Conservation (phyloP, 2,797 vertebrate species). For the Sternarchorhynchus goeldii region DNA sequence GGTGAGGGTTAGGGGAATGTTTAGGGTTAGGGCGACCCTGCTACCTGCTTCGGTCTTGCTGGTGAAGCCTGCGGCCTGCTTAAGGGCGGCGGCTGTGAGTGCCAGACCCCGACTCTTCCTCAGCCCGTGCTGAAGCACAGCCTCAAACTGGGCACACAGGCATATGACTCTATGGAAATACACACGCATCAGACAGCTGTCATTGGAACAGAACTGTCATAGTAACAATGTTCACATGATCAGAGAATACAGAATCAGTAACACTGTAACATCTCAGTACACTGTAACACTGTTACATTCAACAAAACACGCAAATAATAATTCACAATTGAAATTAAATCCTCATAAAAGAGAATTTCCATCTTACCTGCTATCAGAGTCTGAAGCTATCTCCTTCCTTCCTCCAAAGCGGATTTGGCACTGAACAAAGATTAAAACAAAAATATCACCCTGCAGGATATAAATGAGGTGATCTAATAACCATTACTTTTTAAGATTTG, state of each 20-base stretch:
- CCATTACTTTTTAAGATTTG: not conserved
- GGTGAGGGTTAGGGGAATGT: not conserved
- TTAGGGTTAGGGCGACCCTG: not conserved
- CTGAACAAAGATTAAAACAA: slow-evolving; percentile 70
- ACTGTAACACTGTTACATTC: too few species aligned
- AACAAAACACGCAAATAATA: too few species aligned
- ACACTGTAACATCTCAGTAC: too few species aligned
- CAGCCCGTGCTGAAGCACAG: slow-evolving; percentile 93
- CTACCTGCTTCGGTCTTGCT: slow-evolving; percentile 91
- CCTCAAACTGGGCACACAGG: slow-evolving; percentile 95
- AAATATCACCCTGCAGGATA: not conserved
- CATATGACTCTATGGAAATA: slow-evolving; percentile 87
- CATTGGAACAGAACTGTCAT: slow-evolving; percentile 12
- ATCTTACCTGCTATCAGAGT: slow-evolving; percentile 95
- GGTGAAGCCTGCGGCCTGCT: slow-evolving; percentile 93
- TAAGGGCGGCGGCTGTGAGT: slow-evolving; percentile 92
- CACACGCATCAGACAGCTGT: slow-evolving; percentile 19
- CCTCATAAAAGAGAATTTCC: not conserved
- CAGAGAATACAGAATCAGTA: too few species aligned
- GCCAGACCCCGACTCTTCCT: slow-evolving; percentile 90
- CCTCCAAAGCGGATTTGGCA: slow-evolving; percentile 99
- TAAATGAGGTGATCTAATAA: not conserved
- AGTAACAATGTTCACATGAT: not conserved
- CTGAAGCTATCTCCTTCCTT: slow-evolving; percentile 97
- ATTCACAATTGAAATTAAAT: too few species aligned